phyloP scores from a whole-genome alignment of 23 tunicate genomes.

The Diplosoma virens region DNA sequence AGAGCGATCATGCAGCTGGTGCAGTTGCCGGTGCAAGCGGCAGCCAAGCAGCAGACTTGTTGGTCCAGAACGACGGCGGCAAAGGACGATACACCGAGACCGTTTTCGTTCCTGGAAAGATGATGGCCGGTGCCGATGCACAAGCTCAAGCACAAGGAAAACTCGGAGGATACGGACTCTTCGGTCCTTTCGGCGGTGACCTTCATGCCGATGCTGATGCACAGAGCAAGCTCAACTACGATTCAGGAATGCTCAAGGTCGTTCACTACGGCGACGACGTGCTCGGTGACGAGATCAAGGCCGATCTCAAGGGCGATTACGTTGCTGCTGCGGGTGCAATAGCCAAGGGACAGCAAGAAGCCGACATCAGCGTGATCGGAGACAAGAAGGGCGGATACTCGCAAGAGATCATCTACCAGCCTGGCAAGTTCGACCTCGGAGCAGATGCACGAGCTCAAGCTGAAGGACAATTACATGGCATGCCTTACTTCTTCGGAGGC shows the following conservation, averaged over 20 bases:
- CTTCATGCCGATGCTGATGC: neutral
- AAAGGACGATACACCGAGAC: neutral
- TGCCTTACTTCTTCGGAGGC: too few relatives aligned
- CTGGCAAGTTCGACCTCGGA: neutral
- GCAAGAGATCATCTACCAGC: too few relatives aligned
- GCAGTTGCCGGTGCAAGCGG: neutral
- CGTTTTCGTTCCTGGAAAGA: slow-evolving; percentile 8
- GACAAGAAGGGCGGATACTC: too few relatives aligned
- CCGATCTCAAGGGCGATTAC: too few relatives aligned
- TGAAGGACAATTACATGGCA: too few relatives aligned
- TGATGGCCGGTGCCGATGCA: slow-evolving; percentile 17
- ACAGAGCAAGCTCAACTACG: neutral
- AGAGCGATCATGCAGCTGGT: slow-evolving; percentile 8
- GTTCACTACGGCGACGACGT: neutral
- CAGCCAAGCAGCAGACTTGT: slow-evolving; percentile 4
- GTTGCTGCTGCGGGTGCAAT: too few relatives aligned
- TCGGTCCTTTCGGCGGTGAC: neutral
- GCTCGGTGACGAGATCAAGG: too few relatives aligned
- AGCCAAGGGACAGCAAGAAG: too few relatives aligned
- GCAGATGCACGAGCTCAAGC: too few relatives aligned
- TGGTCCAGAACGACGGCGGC: neutral
- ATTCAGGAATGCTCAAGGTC: neutral
- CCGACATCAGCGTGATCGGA: too few relatives aligned
- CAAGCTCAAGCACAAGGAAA: neutral
- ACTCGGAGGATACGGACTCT: neutral